phyloP scores from a whole-genome alignment of 2,113 vertebrate genomes.

The Probosciger aterrimus region DNA sequence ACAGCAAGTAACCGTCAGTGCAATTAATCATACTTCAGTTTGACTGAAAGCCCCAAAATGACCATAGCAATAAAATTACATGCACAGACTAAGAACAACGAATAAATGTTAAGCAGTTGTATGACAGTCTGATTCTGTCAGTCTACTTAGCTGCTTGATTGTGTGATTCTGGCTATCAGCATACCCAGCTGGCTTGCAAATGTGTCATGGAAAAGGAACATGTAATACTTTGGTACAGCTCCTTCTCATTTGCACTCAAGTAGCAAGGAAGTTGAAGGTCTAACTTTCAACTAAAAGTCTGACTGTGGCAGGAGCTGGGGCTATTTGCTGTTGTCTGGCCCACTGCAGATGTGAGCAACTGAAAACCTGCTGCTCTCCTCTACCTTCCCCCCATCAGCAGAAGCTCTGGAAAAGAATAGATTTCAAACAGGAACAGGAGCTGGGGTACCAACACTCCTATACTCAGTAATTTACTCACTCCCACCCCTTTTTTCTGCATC shows the following conservation, averaged over 20 bases:
- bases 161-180: neutral
- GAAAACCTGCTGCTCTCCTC: neutral
- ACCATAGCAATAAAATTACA: neutral
- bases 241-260: neutral
- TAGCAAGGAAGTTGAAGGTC: neutral
- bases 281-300: neutral
- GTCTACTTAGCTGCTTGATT: neutral
- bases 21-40: neutral
- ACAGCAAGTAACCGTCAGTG: neutral
- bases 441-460: neutral
- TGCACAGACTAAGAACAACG: neutral
- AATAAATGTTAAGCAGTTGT: neutral
- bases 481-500: neutral
- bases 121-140: neutral
- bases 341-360: neutral
- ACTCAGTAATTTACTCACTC: neutral
- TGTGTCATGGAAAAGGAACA: neutral
- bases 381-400: neutral
- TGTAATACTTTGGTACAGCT: neutral
- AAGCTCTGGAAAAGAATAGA: neutral
- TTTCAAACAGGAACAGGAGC: neutral
- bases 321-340: neutral
- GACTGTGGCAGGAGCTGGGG: neutral
- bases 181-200: neutral
- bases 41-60: neutral